Conservation (phyloP, 2,113 vertebrate species). For the Fulica atra region DNA sequence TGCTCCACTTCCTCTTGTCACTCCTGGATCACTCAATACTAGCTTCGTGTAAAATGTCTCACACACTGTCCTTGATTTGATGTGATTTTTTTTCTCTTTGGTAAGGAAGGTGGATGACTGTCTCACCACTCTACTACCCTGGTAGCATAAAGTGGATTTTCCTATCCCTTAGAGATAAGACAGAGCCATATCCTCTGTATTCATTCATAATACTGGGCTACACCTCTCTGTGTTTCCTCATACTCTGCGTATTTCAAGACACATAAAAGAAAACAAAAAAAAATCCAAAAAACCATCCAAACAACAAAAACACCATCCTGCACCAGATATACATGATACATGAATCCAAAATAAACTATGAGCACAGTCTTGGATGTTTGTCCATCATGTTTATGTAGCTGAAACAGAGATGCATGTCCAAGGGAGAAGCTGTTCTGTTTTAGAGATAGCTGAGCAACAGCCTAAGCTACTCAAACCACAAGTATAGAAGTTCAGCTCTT, state of each 20-base stretch:
- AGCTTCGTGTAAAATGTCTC: background rate
- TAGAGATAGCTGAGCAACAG: background rate
- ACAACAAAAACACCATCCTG: background rate
- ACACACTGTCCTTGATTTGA: background rate
- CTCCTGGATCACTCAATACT: background rate
- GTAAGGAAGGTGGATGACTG: background rate
- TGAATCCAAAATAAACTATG: background rate
- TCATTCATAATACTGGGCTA: background rate
- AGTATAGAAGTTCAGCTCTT: background rate
- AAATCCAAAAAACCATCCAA: too few species aligned
- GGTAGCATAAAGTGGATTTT: background rate
- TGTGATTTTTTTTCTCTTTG: background rate
- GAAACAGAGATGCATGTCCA: background rate
- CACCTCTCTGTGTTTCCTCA: background rate
- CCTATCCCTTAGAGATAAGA: background rate
- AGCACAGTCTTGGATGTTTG: background rate
- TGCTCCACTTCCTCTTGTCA: background rate
- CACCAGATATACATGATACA: background rate
- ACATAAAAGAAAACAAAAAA: background rate
- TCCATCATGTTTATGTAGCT: background rate
- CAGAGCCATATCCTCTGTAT: background rate
- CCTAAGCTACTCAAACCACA: background rate
- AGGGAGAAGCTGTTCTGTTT: background rate
- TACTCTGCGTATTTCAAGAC: background rate
- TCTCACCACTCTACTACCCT: background rate